These are phyloP conservation scores for Halcyon malimbica DNA, from an alignment of 2,113 vertebrate genomes.

Conservation along the genomic window DNA sequence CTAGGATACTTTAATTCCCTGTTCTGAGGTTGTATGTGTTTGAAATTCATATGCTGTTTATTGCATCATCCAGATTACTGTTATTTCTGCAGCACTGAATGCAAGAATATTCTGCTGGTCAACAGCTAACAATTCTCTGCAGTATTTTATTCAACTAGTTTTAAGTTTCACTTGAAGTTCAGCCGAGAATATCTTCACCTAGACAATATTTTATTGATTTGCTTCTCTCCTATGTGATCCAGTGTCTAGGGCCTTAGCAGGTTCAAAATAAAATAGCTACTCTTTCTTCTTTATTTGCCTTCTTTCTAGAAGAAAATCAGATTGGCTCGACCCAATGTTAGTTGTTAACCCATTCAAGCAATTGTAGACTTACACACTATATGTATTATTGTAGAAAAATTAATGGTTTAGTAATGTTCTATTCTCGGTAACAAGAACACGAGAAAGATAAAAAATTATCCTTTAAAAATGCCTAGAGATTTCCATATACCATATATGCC, in stretches of 20 bases:
- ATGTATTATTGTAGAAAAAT: not conserved
- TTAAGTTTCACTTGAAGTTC: not conserved
- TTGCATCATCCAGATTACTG: not conserved
- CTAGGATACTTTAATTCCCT: not conserved
- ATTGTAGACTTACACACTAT: not conserved
- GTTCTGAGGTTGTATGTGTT: not conserved
- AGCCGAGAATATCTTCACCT: not conserved
- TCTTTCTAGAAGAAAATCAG: not conserved
- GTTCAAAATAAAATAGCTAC: not conserved
- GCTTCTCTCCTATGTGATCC: not conserved
- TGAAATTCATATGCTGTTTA: not conserved
- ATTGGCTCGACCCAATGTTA: not conserved
- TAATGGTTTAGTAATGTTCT: not conserved
- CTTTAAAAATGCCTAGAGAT: not conserved
- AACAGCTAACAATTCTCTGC: not conserved
- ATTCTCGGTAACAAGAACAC: not conserved
- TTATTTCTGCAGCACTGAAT: not conserved
- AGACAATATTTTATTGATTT: not conserved
- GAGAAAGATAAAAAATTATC: not conserved
- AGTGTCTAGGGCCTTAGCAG: not conserved
- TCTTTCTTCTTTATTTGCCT: not conserved
- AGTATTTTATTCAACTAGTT: not conserved
- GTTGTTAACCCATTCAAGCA: not conserved
- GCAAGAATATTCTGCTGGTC: not conserved
- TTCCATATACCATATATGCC: not conserved